Evolutionary conservation across 2,797 vertebrate genomes (phyloP).

Genomic region (Myotis vivesi): DNA sequence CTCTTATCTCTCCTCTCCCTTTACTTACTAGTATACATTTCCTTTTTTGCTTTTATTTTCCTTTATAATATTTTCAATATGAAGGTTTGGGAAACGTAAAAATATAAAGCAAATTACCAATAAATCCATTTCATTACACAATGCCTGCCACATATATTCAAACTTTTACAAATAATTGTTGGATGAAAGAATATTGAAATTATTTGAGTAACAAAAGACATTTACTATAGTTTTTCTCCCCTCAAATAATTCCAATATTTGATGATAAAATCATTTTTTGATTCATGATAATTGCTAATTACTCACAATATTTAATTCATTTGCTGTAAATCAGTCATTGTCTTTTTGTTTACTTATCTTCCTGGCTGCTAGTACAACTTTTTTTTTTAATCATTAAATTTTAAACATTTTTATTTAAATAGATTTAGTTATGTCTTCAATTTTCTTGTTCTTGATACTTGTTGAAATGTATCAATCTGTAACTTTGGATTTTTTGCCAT

Average conservation of each 20-base stretch:
- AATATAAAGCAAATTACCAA: neutral
- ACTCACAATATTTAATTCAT: constrained; percentile 11
- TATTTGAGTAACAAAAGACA: neutral
- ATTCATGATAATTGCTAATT: neutral
- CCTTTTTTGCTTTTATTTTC: neutral
- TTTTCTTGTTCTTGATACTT: neutral
- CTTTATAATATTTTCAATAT: neutral
- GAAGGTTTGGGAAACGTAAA: neutral
- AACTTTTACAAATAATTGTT: neutral
- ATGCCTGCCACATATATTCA: neutral
- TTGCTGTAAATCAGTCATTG: neutral
- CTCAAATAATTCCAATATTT: neutral
- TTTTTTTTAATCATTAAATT: neutral
- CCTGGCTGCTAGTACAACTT: neutral
- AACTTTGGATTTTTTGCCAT: neutral
- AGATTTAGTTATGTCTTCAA: neutral
- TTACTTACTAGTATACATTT: neutral
- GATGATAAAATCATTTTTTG: constrained; percentile 17
- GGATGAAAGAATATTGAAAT: neutral
- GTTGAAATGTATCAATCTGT: neutral
- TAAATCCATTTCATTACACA: neutral
- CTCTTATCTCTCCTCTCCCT: neutral
- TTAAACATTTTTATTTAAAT: neutral
- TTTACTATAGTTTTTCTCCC: neutral
- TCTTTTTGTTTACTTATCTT: neutral